Percentiles rank a stretch among this genome's conserved stretches.
Conservation (phyloP, 2,113 vertebrate genomes). For the Limanda limanda region DNA sequence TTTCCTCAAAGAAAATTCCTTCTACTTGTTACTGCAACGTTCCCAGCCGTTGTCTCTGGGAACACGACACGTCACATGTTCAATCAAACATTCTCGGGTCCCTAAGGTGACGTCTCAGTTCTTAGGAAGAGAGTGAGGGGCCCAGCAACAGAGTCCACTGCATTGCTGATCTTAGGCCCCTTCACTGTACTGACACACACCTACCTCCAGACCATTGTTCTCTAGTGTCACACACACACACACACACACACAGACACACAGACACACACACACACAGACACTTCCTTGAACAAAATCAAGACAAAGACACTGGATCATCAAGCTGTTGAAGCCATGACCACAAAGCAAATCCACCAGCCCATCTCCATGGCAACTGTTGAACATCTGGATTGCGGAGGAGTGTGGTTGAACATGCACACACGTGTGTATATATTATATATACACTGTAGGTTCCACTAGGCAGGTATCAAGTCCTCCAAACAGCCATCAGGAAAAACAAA, state of each 20-base stretch:
- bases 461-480: conserved; percentile 38
- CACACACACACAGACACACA: conserved; percentile 16
- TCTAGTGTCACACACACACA: conserved; percentile 4
- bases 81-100: conserved; percentile 24
- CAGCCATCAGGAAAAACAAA: conserved; percentile 38
- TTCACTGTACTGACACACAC: conserved; percentile 61
- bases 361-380: conserved; percentile 66
- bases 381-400: conserved; percentile 56
- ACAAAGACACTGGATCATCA: conserved; percentile 52
- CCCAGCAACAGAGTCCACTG: neutral
- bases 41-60: neutral
- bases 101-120: conserved; percentile 28
- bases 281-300: neutral
- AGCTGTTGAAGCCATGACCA: conserved; percentile 50
- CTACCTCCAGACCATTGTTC: conserved; percentile 63
- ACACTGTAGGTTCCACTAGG: conserved; percentile 26
- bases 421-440: conserved; percentile 1
- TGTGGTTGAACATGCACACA: conserved; percentile 3
- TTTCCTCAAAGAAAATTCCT: conserved; percentile 14
- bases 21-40: neutral
- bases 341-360: conserved; percentile 39
- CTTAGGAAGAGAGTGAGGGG: conserved; percentile 4
- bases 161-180: conserved; percentile 20
- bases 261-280: conserved; percentile 21
- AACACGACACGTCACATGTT: conserved; percentile 20